Percentiles rank a stretch among this genome's conserved stretches.
Conservation (phyloP, 2,113 vertebrate species). For the Passer domesticus region DNA sequence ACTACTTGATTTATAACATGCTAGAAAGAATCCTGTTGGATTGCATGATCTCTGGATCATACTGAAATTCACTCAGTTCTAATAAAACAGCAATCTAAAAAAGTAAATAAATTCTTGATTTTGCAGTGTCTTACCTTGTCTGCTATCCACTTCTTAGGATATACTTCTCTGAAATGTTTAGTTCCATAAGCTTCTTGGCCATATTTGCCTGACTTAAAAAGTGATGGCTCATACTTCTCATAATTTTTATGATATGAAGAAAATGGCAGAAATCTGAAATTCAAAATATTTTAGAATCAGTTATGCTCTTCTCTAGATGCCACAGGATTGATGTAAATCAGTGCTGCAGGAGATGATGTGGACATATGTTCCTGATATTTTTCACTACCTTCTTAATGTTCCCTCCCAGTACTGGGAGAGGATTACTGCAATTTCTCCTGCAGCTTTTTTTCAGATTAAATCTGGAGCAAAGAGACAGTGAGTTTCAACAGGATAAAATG, state of each 20-base stretch:
- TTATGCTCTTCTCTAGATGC: background rate
- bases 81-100: background rate
- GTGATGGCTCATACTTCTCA: constrained; percentile 66
- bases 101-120: background rate
- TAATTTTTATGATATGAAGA: constrained; percentile 69
- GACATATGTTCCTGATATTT: background rate
- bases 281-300: constrained; percentile 4
- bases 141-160: constrained; percentile 70
- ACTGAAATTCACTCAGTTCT: background rate
- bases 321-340: background rate
- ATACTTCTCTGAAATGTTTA: constrained; percentile 77
- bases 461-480: background rate
- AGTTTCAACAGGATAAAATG: background rate
- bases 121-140: constrained; percentile 72
- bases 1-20: background rate
- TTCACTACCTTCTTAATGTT: background rate
- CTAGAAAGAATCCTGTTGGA: background rate
- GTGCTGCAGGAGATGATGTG: background rate
- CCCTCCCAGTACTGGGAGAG: background rate
- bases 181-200: constrained; percentile 45
- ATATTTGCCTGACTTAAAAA: constrained; percentile 72
- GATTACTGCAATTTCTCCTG: background rate
- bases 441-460: background rate
- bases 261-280: constrained; percentile 83
- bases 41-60: background rate